Conservation (phyloP, 2,797 vertebrate genomes). For the Borostomias antarcticus region DNA sequence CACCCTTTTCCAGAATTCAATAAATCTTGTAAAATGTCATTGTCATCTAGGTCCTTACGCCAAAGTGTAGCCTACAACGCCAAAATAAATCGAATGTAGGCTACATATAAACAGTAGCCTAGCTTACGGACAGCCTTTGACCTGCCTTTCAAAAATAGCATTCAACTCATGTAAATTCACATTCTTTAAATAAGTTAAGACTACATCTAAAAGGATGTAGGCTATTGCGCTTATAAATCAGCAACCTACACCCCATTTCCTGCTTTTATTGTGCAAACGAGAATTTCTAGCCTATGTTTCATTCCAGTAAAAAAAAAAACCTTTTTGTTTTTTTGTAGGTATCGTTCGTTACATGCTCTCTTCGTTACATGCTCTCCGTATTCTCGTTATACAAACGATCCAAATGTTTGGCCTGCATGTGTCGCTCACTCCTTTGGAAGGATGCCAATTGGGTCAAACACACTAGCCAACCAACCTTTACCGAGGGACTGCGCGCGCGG, state of each 20-base stretch:
- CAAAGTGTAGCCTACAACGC: too few relatives aligned
- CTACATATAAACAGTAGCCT: too few relatives aligned
- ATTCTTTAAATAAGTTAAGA: too few relatives aligned
- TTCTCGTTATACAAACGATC: slow-evolving; percentile 37
- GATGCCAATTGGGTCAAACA: slow-evolving; percentile 60
- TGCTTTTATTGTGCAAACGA: neutral
- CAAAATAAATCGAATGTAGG: too few relatives aligned
- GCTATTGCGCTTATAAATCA: too few relatives aligned
- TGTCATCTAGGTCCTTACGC: too few relatives aligned
- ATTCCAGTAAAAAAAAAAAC: neutral
- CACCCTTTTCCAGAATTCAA: too few relatives aligned
- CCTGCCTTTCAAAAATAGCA: neutral
- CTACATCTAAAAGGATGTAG: too few relatives aligned
- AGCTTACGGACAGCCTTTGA: neutral
- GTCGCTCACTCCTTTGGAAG: slow-evolving; percentile 44
- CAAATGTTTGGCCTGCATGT: slow-evolving; percentile 43
- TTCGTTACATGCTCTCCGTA: neutral
- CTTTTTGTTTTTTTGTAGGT: too few relatives aligned
- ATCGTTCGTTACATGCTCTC: too few relatives aligned
- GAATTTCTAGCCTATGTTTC: neutral
- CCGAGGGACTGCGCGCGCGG: slow-evolving; percentile 12
- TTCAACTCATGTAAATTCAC: neutral
- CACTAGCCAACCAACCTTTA: slow-evolving; percentile 46
- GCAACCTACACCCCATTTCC: neutral
- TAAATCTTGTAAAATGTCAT: too few relatives aligned